These are phyloP conservation scores for Nebria salina DNA, from an alignment of 2,888 invertebrate genomes.

Conservation along the genomic window DNA sequence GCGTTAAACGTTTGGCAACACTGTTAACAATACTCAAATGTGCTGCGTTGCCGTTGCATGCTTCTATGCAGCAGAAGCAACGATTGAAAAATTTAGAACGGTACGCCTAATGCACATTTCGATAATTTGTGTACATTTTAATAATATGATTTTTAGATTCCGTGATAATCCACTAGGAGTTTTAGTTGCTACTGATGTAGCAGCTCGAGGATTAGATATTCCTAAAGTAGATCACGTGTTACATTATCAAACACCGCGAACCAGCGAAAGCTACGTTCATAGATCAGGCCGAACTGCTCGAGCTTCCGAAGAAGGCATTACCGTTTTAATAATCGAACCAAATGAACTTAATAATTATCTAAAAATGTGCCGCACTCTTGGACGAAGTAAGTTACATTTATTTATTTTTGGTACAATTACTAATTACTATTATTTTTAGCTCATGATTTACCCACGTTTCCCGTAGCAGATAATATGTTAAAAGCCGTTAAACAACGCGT, in stretches of 20 bases:
- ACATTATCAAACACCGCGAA: constrained; percentile 95
- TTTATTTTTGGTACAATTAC: constrained; percentile 3
- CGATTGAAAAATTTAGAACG: constrained; percentile 92
- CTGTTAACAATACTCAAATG: constrained; percentile 76
- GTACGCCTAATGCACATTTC: constrained; percentile 56
- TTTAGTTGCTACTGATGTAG: constrained; percentile 95
- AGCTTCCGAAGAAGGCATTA: constrained; percentile 87
- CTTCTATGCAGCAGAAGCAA: constrained; percentile 93
- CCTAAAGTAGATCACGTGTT: constrained; percentile 93
- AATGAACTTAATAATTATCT: constrained; percentile 82
- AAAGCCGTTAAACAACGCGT: constrained; percentile 77
- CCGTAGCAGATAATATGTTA: constrained; percentile 73
- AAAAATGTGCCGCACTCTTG: constrained; percentile 84
- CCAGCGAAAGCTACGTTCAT: constrained; percentile 96
- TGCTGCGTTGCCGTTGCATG: constrained; percentile 81
- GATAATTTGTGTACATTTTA: background rate
- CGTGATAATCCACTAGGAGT: constrained; percentile 76
- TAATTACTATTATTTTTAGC: constrained; percentile 64
- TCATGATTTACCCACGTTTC: constrained; percentile 85
- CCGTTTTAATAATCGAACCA: constrained; percentile 91
- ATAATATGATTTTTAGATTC: constrained; percentile 65
- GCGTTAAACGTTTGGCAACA: constrained; percentile 82
- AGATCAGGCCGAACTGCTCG: constrained; percentile 96
- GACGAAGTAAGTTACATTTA: constrained; percentile 73
- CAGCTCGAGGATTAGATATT: constrained; percentile 96